Base-by-base conservation (phyloP, 2,888 invertebrate genomes). In the Nomada flava region DNA sequence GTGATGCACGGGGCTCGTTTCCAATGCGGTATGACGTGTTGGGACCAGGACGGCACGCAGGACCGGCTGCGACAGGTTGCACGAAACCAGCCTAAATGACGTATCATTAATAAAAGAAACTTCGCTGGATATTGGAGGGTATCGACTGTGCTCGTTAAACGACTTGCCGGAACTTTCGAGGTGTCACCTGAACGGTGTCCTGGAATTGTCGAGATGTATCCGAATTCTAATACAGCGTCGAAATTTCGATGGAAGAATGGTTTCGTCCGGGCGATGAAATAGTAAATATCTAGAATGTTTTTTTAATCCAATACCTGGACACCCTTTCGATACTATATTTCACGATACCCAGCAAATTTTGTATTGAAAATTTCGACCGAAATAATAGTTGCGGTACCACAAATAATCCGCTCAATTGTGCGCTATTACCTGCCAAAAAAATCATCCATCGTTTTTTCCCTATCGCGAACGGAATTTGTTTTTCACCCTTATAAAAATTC, bases 11-110 rank as follows among this genome's bases (percentile, higher is more conserved):
- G 23, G 60, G 18, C 77, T 74, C 57, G 83, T 72, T 76, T 36
- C 65, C 79, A 60, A 63, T 60, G 53, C 63, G 44, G 64, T 73
- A 53, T 23, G 53, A 20, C 74, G 60, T 65, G 15, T 20, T n/a
- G n/a, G 36, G 50, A 53, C 69, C 15, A 15, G 11, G 63, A 53
- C 65, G 63, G 62, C 65, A 70, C 57, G 73, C 47, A 47, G 52
- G 50, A 57, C 73, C 50, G 63, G 80, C 18, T 55, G 71, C 72
- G 79, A 83, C 84, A 77, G 82, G 84, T 80, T 84, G 80, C 80
- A 71, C 74, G 80, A 80, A 74, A 68, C 74, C 83, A 63, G 69
- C 55, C 70, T 47, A 71, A 80, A 83, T 23, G 76, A 68, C 67
- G 52, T 55, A 69, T 79, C 76, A 52, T 83, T 79, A 75, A 79